phyloP scores from a whole-genome alignment of 2,797 vertebrate species.

The Cossypha dichroa region DNA sequence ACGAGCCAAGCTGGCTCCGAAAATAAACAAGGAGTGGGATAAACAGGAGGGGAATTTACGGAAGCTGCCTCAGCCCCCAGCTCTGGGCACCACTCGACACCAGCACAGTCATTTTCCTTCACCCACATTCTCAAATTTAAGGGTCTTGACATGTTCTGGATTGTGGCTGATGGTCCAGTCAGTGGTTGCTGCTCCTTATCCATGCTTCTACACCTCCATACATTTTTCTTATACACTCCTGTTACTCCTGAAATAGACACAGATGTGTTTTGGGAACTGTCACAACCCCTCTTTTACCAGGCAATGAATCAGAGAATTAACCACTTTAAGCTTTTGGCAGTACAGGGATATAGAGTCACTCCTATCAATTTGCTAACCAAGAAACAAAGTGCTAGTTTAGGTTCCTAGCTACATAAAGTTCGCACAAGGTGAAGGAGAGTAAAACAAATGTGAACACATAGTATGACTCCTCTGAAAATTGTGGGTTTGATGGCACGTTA shows the following conservation, averaged over 20 bases:
- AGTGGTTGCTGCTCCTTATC: background rate
- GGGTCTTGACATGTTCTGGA: background rate
- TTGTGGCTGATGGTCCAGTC: background rate
- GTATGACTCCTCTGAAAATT: background rate
- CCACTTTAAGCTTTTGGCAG: background rate
- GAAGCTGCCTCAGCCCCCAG: slow-evolving; percentile 52
- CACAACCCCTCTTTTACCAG: background rate
- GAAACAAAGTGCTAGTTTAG: background rate
- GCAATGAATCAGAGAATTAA: background rate
- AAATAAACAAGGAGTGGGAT: slow-evolving; percentile 57
- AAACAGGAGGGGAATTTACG: slow-evolving; percentile 49
- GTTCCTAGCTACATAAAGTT: background rate
- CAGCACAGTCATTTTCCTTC: background rate
- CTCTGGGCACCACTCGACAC: slow-evolving; percentile 1
- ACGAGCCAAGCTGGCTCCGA: background rate
- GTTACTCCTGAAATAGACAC: background rate
- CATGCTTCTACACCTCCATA: background rate
- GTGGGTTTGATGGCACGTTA: background rate
- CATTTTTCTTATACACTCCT: background rate
- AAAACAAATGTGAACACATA: accelerated
- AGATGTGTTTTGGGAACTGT: background rate
- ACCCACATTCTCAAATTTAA: background rate
- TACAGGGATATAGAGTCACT: background rate
- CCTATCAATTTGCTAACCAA: background rate
- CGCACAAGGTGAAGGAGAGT: background rate